Evolutionary conservation across 2,797 vertebrate species (phyloP), one percentile per base, ranked within the genome.

Genomic region (Sarcoramphus papa): DNA sequence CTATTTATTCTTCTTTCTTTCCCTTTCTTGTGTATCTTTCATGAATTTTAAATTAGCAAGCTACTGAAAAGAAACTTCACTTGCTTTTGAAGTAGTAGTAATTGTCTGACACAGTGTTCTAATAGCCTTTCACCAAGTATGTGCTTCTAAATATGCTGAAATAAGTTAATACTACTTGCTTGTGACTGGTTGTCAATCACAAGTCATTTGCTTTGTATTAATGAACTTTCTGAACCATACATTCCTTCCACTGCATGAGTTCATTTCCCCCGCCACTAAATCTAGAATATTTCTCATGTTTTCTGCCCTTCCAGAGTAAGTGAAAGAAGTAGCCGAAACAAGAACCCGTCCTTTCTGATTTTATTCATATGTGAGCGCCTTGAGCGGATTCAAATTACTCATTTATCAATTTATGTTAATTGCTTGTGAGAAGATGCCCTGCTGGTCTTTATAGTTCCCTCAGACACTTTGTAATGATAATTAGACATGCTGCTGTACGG

Each of bases 391-490:
- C 98, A 98, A 98, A 98, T 98, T 98, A 98, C 98, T 98, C 98
- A 98, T 98, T 98, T 98, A 98, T 98, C 98, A 98, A 98, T 98
- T 99, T 98, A 98, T 98, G 98, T 98, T 98, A 99, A 99, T 99
- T 98, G 98, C 98, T 98, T 98, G 98, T 98, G 98, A 98, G 98
- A 98, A 98, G 98, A 98, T 98, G 98, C 98, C 98, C 98, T 98
- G 98, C 98, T 98, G 98, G 98, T 98, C 98, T 98, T 98, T 98
- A 98, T 97, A 97, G 98, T 98, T 98, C 96, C 94, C 98, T 98
- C 97, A 98, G 98, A 98, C 98, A 98, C 98, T 98, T 98, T 99
- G 98, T 98, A 98, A 99, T 99, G 98, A 98, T 98, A 98, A 98
- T 98, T 98, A 98, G 98, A 98, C 98, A 98, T 98, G 98, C 98